Conservation (phyloP, 2,797 vertebrate species). For the Taenioides sp. region DNA sequence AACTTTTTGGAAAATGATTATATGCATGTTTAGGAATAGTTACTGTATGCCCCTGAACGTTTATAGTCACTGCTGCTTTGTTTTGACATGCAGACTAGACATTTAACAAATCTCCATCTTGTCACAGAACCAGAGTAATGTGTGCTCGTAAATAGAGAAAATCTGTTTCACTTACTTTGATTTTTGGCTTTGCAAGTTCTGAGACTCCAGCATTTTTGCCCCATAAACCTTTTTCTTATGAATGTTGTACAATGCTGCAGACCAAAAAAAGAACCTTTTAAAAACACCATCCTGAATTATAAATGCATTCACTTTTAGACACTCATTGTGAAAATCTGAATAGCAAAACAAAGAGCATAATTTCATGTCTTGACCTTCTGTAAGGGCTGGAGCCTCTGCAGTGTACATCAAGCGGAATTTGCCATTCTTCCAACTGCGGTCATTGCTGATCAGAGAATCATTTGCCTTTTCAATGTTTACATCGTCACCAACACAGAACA, state of each 20-base stretch:
- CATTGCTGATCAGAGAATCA: slow-evolving; percentile 94
- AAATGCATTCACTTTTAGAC: background rate
- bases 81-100: too few species aligned
- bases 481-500: slow-evolving; percentile 96
- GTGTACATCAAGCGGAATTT: slow-evolving; percentile 93
- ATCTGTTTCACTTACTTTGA: slow-evolving; percentile 84
- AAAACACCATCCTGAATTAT: background rate
- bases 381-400: slow-evolving; percentile 88
- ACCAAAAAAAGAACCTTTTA: background rate
- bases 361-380: slow-evolving; percentile 75
- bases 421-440: slow-evolving; percentile 98
- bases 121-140: too few species aligned
- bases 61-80: too few species aligned
- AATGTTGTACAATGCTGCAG: slow-evolving; percentile 85
- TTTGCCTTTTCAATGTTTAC: slow-evolving; percentile 98
- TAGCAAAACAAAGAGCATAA: background rate
- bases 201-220: slow-evolving; percentile 87
- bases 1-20: background rate
- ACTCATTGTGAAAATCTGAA: too few species aligned
- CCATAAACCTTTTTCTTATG: slow-evolving; percentile 93
- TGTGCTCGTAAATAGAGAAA: too few species aligned
- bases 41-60: too few species aligned
- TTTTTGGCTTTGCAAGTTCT: slow-evolving; percentile 92
- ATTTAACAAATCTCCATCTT: too few species aligned
- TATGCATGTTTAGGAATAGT: too few species aligned